These are phyloP conservation scores for Pteria penguin DNA, from an alignment of 2,888 invertebrate genomes.

Conservation along the genomic window DNA sequence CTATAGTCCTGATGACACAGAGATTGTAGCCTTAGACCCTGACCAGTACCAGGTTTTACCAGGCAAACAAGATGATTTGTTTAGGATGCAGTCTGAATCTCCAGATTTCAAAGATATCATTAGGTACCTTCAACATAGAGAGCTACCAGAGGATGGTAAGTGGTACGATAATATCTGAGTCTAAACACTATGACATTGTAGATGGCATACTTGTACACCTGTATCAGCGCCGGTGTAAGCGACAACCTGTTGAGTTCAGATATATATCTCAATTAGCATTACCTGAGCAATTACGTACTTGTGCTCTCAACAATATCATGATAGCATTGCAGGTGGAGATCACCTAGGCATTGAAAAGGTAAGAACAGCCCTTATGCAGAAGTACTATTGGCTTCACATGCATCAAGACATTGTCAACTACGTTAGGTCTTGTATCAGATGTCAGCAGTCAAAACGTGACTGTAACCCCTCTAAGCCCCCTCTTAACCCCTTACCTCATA, in stretches of 20 bases:
- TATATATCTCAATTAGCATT: conserved; percentile 35
- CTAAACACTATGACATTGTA: conserved; percentile 35
- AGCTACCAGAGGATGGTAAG: no score
- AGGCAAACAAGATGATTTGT: no score
- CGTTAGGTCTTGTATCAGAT: conserved; percentile 21
- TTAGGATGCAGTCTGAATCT: no score
- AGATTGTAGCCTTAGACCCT: no score
- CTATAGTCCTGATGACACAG: no score
- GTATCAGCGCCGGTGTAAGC: neutral
- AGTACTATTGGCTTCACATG: conserved; percentile 42
- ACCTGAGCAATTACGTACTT: conserved; percentile 22
- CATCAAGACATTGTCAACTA: conserved; percentile 30
- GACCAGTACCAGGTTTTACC: no score
- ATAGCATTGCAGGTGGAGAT: conserved; percentile 27
- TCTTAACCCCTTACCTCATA: conserved; percentile 4
- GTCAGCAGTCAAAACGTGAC: conserved; percentile 36
- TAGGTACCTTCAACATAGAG: no score
- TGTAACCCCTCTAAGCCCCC: conserved; percentile 5
- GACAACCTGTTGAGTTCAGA: neutral
- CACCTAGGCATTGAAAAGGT: conserved; percentile 25
- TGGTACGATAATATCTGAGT: no score
- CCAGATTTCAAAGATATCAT: no score
- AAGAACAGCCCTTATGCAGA: conserved; percentile 18
- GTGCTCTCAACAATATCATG: conserved; percentile 25
- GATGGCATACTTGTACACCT: conserved; percentile 23